Evolutionary conservation across 2,113 vertebrate genomes (phyloP).

Genomic region (Otis tarda): DNA sequence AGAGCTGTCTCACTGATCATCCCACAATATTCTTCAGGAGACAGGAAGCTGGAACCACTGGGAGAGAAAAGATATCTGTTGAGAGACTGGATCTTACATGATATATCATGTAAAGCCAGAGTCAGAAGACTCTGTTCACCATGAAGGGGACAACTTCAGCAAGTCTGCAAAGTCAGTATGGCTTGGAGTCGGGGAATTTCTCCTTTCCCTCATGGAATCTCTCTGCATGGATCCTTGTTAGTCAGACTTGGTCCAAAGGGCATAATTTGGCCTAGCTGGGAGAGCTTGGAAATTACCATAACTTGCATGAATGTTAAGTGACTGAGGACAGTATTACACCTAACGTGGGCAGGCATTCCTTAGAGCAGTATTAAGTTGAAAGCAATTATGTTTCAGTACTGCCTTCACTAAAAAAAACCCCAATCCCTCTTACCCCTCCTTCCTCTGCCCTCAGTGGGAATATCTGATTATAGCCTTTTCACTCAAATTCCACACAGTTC

Average conservation of each 20-base stretch:
- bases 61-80: neutral
- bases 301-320: neutral
- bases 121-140: neutral
- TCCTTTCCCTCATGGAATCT: neutral
- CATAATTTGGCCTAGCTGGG: neutral
- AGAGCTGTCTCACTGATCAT: neutral
- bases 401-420: neutral
- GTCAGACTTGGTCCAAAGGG: neutral
- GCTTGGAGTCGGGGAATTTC: neutral
- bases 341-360: neutral
- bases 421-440: neutral
- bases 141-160: neutral
- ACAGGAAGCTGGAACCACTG: neutral
- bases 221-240: neutral
- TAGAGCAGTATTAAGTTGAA: neutral
- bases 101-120: neutral
- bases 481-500: neutral
- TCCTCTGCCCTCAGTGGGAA: neutral
- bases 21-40: neutral
- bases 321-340: neutral
- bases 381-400: neutral
- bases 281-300: neutral
- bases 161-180: neutral
- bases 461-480: neutral
- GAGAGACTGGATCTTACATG: neutral